Evolutionary conservation across 2,113 vertebrate species (phyloP).

Genomic region (Coturnix japonica): DNA sequence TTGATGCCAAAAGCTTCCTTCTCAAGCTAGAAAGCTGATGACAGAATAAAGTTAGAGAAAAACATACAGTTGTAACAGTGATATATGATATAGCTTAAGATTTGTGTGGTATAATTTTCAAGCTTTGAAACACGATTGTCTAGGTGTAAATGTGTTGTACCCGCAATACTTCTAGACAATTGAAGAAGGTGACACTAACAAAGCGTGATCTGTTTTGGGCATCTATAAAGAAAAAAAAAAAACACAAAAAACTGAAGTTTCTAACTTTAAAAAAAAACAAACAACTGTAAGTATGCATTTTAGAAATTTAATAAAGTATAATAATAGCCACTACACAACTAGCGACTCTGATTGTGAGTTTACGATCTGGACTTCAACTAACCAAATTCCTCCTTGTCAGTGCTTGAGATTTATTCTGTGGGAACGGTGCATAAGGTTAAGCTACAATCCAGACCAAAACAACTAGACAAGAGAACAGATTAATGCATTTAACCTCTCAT

Average conservation of each 20-base stretch:
- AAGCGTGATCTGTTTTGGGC: background rate
- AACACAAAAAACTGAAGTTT: fast-evolving
- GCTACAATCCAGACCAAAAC: background rate
- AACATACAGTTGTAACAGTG: background rate
- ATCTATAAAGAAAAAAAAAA: background rate
- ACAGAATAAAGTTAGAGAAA: background rate
- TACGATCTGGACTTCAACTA: background rate
- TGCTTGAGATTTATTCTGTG: background rate
- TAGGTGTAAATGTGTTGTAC: background rate
- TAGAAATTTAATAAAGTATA: background rate
- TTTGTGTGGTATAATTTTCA: background rate
- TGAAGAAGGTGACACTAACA: background rate
- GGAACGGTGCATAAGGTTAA: background rate
- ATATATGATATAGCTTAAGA: background rate
- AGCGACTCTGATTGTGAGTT: background rate
- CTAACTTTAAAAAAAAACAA: no score
- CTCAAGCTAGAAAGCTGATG: background rate
- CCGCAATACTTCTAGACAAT: background rate
- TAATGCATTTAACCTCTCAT: background rate
- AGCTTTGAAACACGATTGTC: background rate
- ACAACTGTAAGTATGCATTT: no score
- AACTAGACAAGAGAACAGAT: background rate
- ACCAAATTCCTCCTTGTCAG: background rate
- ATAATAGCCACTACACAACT: background rate
- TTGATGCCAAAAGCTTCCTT: background rate